phyloP scores from a whole-genome alignment of 2,888 invertebrate species.

The Tridacna gigas region DNA sequence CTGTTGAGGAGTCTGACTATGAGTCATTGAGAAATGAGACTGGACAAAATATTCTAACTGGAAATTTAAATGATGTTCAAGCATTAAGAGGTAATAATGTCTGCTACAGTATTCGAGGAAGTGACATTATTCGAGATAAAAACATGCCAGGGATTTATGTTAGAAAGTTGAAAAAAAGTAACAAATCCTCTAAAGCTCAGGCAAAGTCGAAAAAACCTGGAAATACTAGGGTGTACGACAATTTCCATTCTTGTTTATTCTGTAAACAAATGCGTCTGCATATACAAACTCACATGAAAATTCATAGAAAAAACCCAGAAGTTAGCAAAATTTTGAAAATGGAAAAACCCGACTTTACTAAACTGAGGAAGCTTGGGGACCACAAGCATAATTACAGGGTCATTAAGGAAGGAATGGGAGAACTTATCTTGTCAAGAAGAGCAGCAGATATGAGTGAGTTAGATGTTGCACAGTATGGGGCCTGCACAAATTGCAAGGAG shows the following conservation, averaged over 20 bases:
- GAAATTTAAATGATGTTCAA: too few relatives aligned
- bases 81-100: too few relatives aligned
- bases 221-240: conserved; percentile 37
- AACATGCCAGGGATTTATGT: conserved; percentile 28
- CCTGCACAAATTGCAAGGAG: conserved; percentile 18
- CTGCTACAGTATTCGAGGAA: conserved; percentile 7
- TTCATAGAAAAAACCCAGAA: conserved; percentile 18
- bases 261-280: conserved; percentile 29
- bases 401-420: conserved; percentile 22
- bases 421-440: conserved; percentile 34
- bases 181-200: conserved; percentile 16
- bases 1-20: too few relatives aligned
- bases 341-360: conserved; percentile 29
- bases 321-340: not conserved
- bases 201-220: conserved; percentile 22
- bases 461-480: conserved; percentile 18
- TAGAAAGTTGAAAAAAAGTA: conserved; percentile 22
- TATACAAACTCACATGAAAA: conserved; percentile 21
- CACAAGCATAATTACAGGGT: conserved; percentile 36
- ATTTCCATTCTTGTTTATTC: conserved; percentile 39
- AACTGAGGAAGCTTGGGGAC: conserved; percentile 27
- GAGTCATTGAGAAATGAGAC: too few relatives aligned
- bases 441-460: conserved; percentile 4
- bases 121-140: conserved; percentile 18
- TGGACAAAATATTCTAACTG: too few relatives aligned